Base-by-base conservation (phyloP, 2,888 invertebrate genomes). In the Petrolisthes manimaculis region DNA sequence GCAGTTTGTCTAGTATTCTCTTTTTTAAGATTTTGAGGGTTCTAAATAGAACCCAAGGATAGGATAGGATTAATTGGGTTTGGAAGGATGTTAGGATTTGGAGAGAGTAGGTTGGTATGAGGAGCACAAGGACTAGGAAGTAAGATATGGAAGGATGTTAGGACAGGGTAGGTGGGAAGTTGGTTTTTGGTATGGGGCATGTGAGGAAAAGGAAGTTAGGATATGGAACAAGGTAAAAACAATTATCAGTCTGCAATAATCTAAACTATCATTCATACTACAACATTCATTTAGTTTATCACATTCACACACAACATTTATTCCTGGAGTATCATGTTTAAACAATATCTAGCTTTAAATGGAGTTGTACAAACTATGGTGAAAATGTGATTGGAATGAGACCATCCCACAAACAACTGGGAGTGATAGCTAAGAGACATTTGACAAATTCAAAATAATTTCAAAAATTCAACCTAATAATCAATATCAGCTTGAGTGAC, bases 21-120 rank as follows among this genome's bases (percentile, higher is more conserved):
- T 90, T 51, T 90, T 74, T 24, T 85, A 90, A 90, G 14, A 74
- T 75, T 90, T 61, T 88, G 88, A 83, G 88, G 90, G 90, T 90
- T 90, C 90, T 88, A 86, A 90, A 90, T n/a, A 90, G 85, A 85
- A 88, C 88, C 88, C 88, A 77, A 79, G 83, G 79, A 79, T 21
- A 37, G 84, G 84, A 82, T 54, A 80, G 80, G 84, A 85, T 85
- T 51, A 74, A 56, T 71, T 74, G 56, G 83, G 83, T 18, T 67
- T 5, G 53, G 54, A 21, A 14, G 55, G 74, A 77, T 8, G 77
- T 21, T 37, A 77, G 56, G 84, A n/a, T 21, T 55, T 6, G 53
- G 56, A 51, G 54, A 69, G 24, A 51, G 24, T 53, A 75, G 78
- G 69, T 61, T 53, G 78, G 75, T 53, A 83, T 71, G 71, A 83